These are phyloP conservation scores for Zophobas atratus DNA, from an alignment of 1,140 invertebrate species.

Conservation along the genomic window DNA sequence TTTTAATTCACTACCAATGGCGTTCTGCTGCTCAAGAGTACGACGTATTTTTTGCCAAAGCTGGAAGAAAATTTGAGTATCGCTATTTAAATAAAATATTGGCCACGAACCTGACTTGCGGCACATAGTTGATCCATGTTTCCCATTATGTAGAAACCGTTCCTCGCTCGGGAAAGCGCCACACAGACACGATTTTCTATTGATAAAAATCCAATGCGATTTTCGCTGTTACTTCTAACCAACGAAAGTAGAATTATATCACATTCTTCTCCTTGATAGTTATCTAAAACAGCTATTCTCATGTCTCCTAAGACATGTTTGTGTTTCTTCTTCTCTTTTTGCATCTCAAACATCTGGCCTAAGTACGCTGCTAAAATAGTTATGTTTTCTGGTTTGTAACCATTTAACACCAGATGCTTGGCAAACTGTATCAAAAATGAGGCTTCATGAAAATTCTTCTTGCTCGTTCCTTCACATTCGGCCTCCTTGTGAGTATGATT, in stretches of 20 bases:
- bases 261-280: too few relatives aligned
- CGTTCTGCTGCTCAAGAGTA: slow-evolving; percentile 67
- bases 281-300: too few relatives aligned
- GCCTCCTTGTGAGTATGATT: slow-evolving; percentile 72
- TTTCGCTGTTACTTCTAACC: too few relatives aligned
- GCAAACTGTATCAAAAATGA: slow-evolving; percentile 72
- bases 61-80: slow-evolving; percentile 52
- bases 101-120: slow-evolving; percentile 56
- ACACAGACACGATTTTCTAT: slow-evolving; percentile 87
- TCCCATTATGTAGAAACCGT: slow-evolving; percentile 78
- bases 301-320: slow-evolving; percentile 60
- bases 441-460: slow-evolving; percentile 76
- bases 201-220: too few relatives aligned
- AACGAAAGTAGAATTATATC: too few relatives aligned
- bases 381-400: slow-evolving; percentile 73
- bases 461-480: slow-evolving; percentile 71
- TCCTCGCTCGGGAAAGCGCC: slow-evolving; percentile 85
- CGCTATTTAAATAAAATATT: slow-evolving; percentile 8
- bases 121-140: slow-evolving; percentile 62
- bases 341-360: slow-evolving; percentile 74
- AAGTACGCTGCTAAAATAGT: slow-evolving; percentile 80
- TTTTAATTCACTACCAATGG: slow-evolving; percentile 67
- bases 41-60: slow-evolving; percentile 72
- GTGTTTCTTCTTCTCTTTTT: slow-evolving; percentile 66
- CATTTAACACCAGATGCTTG: slow-evolving; percentile 75